phyloP scores from a whole-genome alignment of 2,888 invertebrate species.

The Cataglyphis albicans region DNA sequence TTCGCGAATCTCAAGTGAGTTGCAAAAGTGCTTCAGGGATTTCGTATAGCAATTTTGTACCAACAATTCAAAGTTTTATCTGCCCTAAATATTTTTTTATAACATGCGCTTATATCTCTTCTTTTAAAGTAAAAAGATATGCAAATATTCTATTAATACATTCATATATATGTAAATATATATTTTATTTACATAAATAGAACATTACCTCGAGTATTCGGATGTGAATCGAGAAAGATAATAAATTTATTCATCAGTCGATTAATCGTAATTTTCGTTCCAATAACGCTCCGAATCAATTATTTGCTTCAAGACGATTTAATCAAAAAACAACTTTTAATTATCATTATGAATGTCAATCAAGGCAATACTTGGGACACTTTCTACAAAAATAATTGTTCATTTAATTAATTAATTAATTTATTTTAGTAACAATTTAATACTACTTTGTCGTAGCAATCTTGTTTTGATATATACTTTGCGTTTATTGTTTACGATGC shows the following conservation, averaged over 20 bases:
- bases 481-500: neutral
- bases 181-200: neutral
- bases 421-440: slow-evolving; percentile 25
- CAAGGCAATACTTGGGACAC: neutral
- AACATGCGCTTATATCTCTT: neutral
- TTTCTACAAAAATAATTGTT: neutral
- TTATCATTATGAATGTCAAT: neutral
- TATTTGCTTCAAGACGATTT: neutral
- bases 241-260: neutral
- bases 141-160: neutral
- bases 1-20: neutral
- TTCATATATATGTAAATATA: neutral
- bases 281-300: neutral
- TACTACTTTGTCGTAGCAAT: slow-evolving; percentile 3
- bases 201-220: neutral
- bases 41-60: neutral
- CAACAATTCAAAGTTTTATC: neutral
- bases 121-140: neutral
- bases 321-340: neutral
- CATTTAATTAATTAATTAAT: neutral
- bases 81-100: neutral
- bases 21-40: neutral
- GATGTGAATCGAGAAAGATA: neutral
- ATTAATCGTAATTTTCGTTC: neutral
- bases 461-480: slow-evolving; percentile 16